These are phyloP conservation scores for Anguilla obscura DNA, from an alignment of 2,797 vertebrate genomes.

Conservation along the genomic window DNA sequence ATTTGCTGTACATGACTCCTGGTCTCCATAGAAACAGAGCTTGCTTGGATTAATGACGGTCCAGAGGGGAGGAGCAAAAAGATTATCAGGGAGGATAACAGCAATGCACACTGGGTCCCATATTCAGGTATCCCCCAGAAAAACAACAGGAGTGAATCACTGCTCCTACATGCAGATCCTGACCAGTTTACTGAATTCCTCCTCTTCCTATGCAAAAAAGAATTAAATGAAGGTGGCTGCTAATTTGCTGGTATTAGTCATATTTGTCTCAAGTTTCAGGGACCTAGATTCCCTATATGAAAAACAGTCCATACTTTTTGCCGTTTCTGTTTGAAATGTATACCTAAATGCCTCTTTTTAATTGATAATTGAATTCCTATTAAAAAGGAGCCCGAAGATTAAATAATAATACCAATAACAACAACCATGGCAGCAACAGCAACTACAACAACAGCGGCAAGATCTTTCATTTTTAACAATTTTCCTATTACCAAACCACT, in stretches of 20 bases:
- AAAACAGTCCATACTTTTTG: neutral
- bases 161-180: neutral
- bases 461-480: neutral
- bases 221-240: neutral
- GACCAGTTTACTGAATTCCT: neutral
- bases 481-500: neutral
- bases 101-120: neutral
- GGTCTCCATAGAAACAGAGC: constrained; percentile 9
- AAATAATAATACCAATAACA: neutral
- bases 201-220: neutral
- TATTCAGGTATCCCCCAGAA: neutral
- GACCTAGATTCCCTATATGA: neutral
- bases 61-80: neutral
- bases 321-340: neutral
- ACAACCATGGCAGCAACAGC: neutral
- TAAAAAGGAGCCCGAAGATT: neutral
- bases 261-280: neutral
- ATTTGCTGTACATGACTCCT: neutral
- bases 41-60: neutral
- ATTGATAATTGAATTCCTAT: no score
- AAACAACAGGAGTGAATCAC: neutral
- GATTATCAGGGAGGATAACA: neutral
- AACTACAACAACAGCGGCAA: no score
- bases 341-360: neutral
- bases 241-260: neutral